Evolutionary conservation across 2,113 vertebrate genomes (phyloP), one percentile per base, ranked within the genome.

Genomic region (Pungitius pungitius): DNA sequence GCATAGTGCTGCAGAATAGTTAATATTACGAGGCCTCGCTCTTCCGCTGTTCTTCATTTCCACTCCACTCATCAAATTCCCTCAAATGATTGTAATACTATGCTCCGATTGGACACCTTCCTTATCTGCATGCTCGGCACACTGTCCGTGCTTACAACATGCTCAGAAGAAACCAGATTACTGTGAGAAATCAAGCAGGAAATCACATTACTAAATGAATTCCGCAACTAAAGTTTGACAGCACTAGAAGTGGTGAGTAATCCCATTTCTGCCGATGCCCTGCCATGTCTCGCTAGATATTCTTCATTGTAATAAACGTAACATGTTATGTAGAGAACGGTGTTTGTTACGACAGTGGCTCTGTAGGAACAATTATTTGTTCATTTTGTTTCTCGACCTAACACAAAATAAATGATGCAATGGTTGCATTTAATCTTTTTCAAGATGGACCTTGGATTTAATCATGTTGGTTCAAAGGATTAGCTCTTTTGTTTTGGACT

Each of bases 151-250:
- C 49, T 57, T 47, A 76, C 42, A 76, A 56, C 22, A 35, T 45
- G 26, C 22, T 47, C n/a, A 52, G 12, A 11, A 12, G 35, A 60
- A 71, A 78, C 30, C 33, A 43, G 63, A 78, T 75, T 75, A 76
- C 61, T 43, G 63, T 26, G 63, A 73, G 42, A 72, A 59, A 75
- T 39, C 40, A 75, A 54, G 68, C 64, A 63, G 47, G 37, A 75
- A 67, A 78, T 72, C 49, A 74, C 71, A 73, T 77, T 75, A 67
- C 12, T 33, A 45, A 27, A 58, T 60, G 35, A 39, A 59, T 37
- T 57, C n/a, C 52, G 56, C 52, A 49, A 73, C 66, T 58, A 27
- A 80, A n/a, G 39, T 45, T 20, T 8, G 39, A 59, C 15, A 26
- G 59, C 55, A 73, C 6, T 70, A 39, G 74, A 81, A 57, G 14